Base-by-base conservation (phyloP, 1,140 invertebrate species). In the Musca vetustissima region DNA sequence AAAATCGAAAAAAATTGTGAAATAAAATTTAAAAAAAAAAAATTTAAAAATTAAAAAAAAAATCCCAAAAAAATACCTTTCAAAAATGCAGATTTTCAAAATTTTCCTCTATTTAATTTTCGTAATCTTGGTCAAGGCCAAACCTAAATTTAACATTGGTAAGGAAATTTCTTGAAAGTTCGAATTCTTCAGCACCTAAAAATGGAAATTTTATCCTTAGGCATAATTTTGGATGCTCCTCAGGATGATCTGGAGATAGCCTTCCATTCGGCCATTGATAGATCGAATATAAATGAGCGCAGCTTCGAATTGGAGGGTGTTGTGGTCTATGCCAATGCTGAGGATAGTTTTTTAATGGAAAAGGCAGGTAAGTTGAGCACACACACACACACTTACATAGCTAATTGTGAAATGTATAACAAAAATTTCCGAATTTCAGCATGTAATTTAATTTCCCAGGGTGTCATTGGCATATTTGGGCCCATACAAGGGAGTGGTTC, bases 401-500 rank as follows among this genome's bases (percentile, higher is more conserved):
- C n/a, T n/a, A 48, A 48, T 71, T 50, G 14, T n/a, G 36, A 43
- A 43, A 43, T 7, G 11, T 24, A 50, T 32, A 32, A n/a, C n/a
- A n/a, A n/a, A n/a, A n/a, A 67, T 70, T n/a, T 70, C 19, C 50
- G 19, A 4, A 48, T 64, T 50, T 22, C 15, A 89, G 88, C 83
- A n/a, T 89, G 88, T 74, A 83, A 87, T 57, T 73, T 88, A 21
- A 69, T 88, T 52, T 76, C 85, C 2, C 84, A 87, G 72, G 91
- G 91, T 7, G 87, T 94, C 8, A 91, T 88, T 4, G 92, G 89
- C 17, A 89, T 95, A 71, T 93, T 95, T 79, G 93, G 93, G 3
- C 91, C 92, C 8, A 86, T 88, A 69, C 88, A 87, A 19, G 80
- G 83, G n/a, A 84, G 87, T 69, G 87, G 87, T 7, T 85, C 88